phyloP scores from a whole-genome alignment of 1,140 invertebrate species.

The Musca domestica region DNA sequence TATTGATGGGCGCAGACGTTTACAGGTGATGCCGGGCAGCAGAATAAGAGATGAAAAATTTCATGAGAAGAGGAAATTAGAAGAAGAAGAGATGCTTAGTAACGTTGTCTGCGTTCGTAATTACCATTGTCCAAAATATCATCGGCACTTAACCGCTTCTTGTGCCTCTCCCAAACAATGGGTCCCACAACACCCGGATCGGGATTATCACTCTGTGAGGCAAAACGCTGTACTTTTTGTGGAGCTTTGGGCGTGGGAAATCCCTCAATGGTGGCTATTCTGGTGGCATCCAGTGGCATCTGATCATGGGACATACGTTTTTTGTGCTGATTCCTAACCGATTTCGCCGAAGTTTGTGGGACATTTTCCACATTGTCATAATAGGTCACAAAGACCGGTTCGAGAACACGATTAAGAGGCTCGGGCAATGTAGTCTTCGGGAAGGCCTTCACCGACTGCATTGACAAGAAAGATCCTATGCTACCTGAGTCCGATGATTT shows the following conservation, averaged over 20 bases:
- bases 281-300: conserved; percentile 28
- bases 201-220: conserved; percentile 52
- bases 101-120: conserved; percentile 25
- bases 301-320: conserved; percentile 27
- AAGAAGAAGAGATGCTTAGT: conserved; percentile 19
- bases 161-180: conserved; percentile 74
- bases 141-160: conserved; percentile 52
- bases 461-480: conserved; percentile 62
- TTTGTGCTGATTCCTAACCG: not conserved
- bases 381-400: conserved; percentile 68
- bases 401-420: conserved; percentile 72
- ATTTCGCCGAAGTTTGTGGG: conserved; percentile 33
- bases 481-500: conserved; percentile 47
- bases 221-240: conserved; percentile 33
- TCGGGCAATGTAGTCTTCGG: conserved; percentile 61
- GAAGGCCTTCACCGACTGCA: conserved; percentile 78
- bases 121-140: conserved; percentile 40
- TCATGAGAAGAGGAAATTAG: conserved; percentile 2
- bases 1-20: not conserved
- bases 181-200: conserved; percentile 84
- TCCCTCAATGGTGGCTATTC: conserved; percentile 45
- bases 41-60: no score
- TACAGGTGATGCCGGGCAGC: not conserved
- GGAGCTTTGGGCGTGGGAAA: conserved; percentile 50
- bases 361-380: conserved; percentile 61